Evolutionary conservation across 2,888 invertebrate genomes (phyloP).

Genomic region (Sminthurides aquaticus): DNA sequence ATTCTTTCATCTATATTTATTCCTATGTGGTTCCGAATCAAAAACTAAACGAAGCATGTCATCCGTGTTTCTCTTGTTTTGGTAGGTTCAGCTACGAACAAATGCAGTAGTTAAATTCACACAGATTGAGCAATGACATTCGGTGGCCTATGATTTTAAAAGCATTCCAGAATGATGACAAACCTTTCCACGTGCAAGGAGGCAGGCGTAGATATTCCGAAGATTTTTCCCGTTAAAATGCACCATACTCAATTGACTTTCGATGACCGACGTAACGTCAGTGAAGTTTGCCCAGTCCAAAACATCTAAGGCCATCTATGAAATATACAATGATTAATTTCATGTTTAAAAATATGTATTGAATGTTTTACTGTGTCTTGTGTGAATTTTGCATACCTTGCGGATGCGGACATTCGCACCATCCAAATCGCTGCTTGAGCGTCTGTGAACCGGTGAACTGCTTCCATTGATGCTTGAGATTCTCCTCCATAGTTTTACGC

Average conservation of each 20-base stretch:
- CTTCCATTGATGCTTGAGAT: conserved; percentile 64
- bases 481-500: conserved; percentile 71
- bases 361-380: neutral
- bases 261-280: conserved; percentile 39
- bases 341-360: neutral
- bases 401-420: conserved; percentile 80
- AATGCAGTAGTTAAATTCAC: too few species aligned
- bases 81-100: too few species aligned
- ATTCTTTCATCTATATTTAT: too few species aligned
- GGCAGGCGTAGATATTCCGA: conserved; percentile 37
- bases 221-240: conserved; percentile 38
- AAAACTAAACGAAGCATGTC: too few species aligned
- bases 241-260: conserved; percentile 36
- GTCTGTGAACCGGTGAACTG: conserved; percentile 45
- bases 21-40: too few species aligned
- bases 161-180: too few species aligned
- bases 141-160: too few species aligned
- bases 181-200: conserved; percentile 43
- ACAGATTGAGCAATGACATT: too few species aligned
- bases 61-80: too few species aligned
- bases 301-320: conserved; percentile 78
- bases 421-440: conserved; percentile 74
- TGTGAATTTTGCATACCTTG: conserved; percentile 53
- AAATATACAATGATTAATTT: conserved; percentile 19
- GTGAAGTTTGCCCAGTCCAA: conserved; percentile 70